phyloP scores from a whole-genome alignment of 2,797 vertebrate genomes.

The Varecia variegata region DNA sequence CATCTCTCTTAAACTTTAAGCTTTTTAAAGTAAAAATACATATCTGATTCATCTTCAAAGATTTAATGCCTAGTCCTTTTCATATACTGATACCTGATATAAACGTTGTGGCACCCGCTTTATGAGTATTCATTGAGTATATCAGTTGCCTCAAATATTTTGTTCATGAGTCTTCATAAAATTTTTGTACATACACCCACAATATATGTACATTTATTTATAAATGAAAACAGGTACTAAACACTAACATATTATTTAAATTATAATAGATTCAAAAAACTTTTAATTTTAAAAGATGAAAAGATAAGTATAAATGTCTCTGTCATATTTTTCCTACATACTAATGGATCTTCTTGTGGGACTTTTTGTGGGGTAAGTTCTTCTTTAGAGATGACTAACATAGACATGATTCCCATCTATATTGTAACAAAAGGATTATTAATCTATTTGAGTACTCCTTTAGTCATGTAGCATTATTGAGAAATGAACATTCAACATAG shows the following conservation, averaged over 20 bases:
- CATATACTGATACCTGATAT: not conserved
- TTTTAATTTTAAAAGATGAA: not conserved
- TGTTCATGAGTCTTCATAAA: not conserved
- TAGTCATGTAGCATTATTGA: not conserved
- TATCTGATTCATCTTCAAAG: not conserved
- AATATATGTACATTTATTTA: slow-evolving; percentile 2
- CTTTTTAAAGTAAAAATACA: slow-evolving; percentile 3
- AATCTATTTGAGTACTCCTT: not conserved
- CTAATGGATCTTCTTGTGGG: not conserved
- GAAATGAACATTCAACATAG: not conserved
- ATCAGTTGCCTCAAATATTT: not conserved
- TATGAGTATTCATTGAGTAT: not conserved
- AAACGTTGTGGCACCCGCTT: not conserved
- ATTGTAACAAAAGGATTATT: not conserved
- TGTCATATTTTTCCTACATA: not conserved
- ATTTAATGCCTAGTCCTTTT: not conserved
- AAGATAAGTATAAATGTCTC: not conserved
- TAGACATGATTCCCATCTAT: not conserved
- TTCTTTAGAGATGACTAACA: not conserved
- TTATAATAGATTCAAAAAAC: not conserved
- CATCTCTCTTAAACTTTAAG: not conserved
- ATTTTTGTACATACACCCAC: not conserved
- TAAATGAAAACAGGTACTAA: not conserved
- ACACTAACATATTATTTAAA: not conserved
- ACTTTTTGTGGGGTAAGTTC: not conserved